Conservation (phyloP, 2,113 vertebrate genomes). For the Syrrhaptes paradoxus region DNA sequence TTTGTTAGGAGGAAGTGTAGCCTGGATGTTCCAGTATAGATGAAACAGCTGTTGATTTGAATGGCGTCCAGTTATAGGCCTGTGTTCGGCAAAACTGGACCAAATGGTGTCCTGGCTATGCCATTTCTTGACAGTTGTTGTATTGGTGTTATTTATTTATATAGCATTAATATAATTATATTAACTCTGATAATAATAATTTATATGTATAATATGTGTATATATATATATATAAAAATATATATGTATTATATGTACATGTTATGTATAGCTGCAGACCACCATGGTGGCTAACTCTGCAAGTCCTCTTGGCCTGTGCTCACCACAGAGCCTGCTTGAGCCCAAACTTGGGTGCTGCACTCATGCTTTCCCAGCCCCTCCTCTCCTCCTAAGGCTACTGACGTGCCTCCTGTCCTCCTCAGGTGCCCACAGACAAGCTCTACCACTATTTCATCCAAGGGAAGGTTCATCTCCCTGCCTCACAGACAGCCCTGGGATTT, state of each 20-base stretch:
- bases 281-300: background rate
- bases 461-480: background rate
- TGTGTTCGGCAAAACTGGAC: background rate
- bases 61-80: background rate
- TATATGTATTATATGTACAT: too few relatives aligned
- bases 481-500: background rate
- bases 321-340: background rate
- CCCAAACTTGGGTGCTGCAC: background rate
- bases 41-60: background rate
- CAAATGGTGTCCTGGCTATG: background rate
- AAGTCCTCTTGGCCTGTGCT: background rate
- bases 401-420: rapidly evolving
- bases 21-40: background rate
- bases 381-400: background rate
- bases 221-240: too few relatives aligned
- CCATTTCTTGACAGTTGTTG: background rate
- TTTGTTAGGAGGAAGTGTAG: background rate
- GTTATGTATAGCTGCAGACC: background rate
- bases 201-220: too few relatives aligned
- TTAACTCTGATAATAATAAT: too few relatives aligned
- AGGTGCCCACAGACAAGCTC: background rate
- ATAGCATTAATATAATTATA: too few relatives aligned
- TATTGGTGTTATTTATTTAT: background rate
- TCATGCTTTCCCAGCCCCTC: background rate
- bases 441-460: background rate